These are phyloP conservation scores for Silurus meridionalis DNA, from an alignment of 2,113 vertebrate species.

Conservation along the genomic window DNA sequence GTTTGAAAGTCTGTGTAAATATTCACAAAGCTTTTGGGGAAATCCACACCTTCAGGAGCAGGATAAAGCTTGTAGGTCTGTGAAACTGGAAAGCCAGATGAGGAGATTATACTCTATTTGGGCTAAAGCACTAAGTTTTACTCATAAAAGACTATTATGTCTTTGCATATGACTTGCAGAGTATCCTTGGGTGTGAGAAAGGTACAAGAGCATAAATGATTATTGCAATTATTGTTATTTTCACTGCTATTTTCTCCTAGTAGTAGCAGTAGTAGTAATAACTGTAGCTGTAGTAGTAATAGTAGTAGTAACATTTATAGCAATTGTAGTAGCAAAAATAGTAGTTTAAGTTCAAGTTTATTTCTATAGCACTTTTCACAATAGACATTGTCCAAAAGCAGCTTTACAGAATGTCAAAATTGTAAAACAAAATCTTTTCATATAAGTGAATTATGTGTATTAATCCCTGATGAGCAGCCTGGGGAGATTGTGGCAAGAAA, in stretches of 20 bases:
- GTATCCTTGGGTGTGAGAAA: background rate
- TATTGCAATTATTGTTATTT: no score
- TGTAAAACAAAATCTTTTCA: no score
- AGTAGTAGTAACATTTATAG: no score
- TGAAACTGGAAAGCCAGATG: background rate
- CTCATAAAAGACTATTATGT: background rate
- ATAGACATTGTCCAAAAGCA: no score
- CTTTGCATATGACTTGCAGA: background rate
- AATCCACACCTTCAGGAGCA: background rate
- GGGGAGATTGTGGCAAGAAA: no score
- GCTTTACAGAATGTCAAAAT: no score
- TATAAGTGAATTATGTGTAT: no score
- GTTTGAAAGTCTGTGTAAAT: slow-evolving; percentile 42
- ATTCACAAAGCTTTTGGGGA: slow-evolving; percentile 16
- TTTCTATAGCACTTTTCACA: no score
- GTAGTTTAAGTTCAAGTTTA: background rate
- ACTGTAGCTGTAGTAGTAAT: background rate
- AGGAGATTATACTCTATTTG: background rate
- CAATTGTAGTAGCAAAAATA: background rate
- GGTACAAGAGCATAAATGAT: background rate
- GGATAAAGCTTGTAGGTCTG: background rate
- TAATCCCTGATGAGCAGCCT: no score
- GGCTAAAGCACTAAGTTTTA: background rate
- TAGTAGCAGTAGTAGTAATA: background rate
- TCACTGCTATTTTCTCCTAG: no score